phyloP scores from a whole-genome alignment of 30 jellyfish, hydroid and myxozoan genomes.

The Chironex yamaguchii region DNA sequence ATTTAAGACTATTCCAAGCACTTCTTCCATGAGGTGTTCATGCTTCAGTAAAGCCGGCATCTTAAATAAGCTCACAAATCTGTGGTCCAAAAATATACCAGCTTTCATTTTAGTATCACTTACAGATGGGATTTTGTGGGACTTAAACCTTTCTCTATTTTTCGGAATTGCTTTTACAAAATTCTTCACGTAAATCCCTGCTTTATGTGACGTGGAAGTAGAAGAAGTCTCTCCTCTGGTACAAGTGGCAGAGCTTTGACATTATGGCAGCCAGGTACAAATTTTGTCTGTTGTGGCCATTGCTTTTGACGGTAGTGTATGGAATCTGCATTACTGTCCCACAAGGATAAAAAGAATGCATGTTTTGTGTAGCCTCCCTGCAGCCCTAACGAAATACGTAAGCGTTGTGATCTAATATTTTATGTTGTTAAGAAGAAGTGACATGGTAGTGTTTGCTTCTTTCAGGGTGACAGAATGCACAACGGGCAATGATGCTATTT shows the following conservation, averaged over 20 bases:
- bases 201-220: neutral
- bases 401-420: too few relatives aligned
- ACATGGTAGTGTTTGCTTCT: too few relatives aligned
- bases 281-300: neutral
- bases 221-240: neutral
- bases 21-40: too few relatives aligned
- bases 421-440: too few relatives aligned
- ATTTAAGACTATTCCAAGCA: too few relatives aligned
- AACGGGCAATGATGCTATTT: too few relatives aligned
- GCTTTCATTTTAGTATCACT: neutral
- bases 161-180: neutral
- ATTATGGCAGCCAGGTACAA: neutral
- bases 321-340: neutral
- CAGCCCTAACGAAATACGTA: neutral
- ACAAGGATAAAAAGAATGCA: too few relatives aligned
- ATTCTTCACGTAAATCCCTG: neutral
- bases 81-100: neutral
- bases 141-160: neutral
- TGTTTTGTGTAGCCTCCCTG: neutral
- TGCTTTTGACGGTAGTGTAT: neutral
- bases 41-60: too few relatives aligned
- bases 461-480: too few relatives aligned
- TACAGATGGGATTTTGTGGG: neutral
- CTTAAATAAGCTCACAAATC: too few relatives aligned
- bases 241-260: neutral